Percentiles rank a stretch among this genome's conserved stretches.
Evolutionary conservation across 2,113 vertebrate genomes (phyloP).

Genomic region (Phalacrocorax carbo): DNA sequence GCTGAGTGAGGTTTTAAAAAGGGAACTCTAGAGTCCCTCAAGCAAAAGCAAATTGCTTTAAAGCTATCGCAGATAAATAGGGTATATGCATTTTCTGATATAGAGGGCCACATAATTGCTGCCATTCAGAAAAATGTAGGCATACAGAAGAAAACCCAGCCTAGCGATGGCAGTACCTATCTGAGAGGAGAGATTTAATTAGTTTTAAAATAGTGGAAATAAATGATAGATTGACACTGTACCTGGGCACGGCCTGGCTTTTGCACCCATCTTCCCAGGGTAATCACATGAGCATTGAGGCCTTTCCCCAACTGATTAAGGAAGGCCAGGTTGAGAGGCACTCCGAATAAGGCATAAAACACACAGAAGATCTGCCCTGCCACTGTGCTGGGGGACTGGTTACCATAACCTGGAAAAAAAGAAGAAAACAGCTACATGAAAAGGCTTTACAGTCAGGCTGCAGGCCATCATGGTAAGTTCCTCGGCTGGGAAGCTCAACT

Average conservation of each 20-base stretch:
- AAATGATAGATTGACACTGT: not conserved
- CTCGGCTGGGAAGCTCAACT: not conserved
- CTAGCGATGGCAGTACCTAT: not conserved
- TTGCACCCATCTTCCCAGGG: constrained; percentile 79
- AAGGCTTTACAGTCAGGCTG: not conserved
- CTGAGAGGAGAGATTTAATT: not conserved
- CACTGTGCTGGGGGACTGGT: constrained; percentile 87
- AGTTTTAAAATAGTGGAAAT: not conserved
- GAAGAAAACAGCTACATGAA: not conserved
- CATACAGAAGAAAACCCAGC: not conserved
- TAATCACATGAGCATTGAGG: constrained; percentile 77
- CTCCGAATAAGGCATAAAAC: constrained; percentile 89
- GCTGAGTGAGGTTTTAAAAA: not conserved
- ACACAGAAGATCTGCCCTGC: constrained; percentile 90
- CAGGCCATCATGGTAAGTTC: not conserved
- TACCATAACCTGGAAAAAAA: constrained; percentile 83
- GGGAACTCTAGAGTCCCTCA: not conserved
- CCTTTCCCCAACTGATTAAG: constrained; percentile 87
- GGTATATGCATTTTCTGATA: not conserved
- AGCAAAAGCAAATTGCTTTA: not conserved
- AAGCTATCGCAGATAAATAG: not conserved
- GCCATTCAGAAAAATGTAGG: not conserved
- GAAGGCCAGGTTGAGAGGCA: constrained; percentile 89
- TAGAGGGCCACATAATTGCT: not conserved
- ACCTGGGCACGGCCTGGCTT: constrained; percentile 81